Base-by-base conservation (phyloP, 2,888 invertebrate genomes). In the Ormyrus thymus region DNA sequence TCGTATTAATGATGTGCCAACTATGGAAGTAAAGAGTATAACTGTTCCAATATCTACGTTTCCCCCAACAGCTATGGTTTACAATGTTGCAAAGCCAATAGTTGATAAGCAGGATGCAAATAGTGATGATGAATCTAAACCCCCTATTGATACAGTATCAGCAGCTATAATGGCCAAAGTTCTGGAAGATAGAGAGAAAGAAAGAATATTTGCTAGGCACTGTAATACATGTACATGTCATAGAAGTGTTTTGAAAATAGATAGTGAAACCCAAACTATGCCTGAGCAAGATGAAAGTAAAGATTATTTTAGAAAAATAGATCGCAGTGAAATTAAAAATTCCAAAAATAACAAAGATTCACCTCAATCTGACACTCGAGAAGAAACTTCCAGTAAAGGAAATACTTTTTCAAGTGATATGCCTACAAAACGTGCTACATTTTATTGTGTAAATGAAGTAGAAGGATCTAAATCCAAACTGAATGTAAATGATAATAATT, bases 141-240 rank as follows among this genome's bases (percentile, higher is more conserved):
- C 92, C 71, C 92, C 93, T 82, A 93, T 95, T 72, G 95, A 95
- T 85, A 93, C 95, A 84, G 95, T 95, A 11, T 97, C 97, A 5
- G 97, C 97, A 45, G 95, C 97, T 9, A 94, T 97, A 71, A 95
- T 97, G 95, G 97, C 97, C 3, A 97, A 97, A 92, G 96, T 97
- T 81, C 91, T 97, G 50, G 96, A 97, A 90, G 97, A 97, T 86
- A 92, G 96, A 80, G 96, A 97, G 84, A 94, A 95, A 80, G 96
- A 97, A 84, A 90, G 93, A 82, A 94, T 95, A 75, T 93, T 94
- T 71, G 92, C 94, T 1, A 95, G 95, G 89, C 96, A 96, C 87
- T 96, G 96, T 90, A 95, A 95, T 85, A 95, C 95, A 1, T 96
- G 96, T 86, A 94, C 94, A 61, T 96, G 96, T 88, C 88, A 90